A percentile compares a stretch with the other conserved stretches of the same genome.
Conservation (phyloP, 2,113 vertebrate genomes). For the Climacteris rufus region DNA sequence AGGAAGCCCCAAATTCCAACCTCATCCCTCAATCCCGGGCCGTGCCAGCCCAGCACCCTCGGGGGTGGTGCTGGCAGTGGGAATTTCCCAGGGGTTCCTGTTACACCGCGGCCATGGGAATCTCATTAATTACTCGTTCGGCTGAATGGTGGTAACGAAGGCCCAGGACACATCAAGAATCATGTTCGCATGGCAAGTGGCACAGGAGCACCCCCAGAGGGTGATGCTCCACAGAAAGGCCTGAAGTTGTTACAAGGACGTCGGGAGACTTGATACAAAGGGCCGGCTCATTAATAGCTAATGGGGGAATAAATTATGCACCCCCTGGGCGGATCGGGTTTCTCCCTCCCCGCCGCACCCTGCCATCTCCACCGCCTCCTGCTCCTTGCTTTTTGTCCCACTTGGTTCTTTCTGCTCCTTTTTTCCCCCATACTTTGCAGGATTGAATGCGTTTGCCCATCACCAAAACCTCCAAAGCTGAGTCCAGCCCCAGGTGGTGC, state of each 20-base stretch:
- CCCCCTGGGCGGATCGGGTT: not conserved
- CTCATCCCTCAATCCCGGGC: not conserved
- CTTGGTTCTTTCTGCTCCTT: not conserved
- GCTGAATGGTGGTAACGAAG: not conserved
- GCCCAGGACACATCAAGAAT: slow-evolving; percentile 28
- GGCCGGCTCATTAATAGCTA: slow-evolving; percentile 43
- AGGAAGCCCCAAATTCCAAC: not conserved
- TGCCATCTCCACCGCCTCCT: not conserved
- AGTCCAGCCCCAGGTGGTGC: not conserved
- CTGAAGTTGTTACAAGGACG: slow-evolving; percentile 59
- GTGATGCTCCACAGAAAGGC: slow-evolving; percentile 53
- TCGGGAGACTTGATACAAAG: slow-evolving; percentile 48
- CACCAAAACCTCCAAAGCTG: not conserved
- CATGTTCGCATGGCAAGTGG: slow-evolving; percentile 35
- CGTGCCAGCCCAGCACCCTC: not conserved
- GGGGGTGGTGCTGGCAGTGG: accelerated
- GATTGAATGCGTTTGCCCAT: not conserved
- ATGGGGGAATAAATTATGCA: slow-evolving; percentile 54
- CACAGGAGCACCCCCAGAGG: not conserved
- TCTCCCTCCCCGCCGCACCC: not conserved
- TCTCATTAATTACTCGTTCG: slow-evolving; percentile 5
- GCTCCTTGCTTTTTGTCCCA: not conserved
- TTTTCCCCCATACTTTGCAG: not conserved
- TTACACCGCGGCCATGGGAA: not conserved
- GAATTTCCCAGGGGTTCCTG: not conserved